These are phyloP conservation scores for Dynastes maya DNA, from an alignment of 2,888 invertebrate species.

Conservation along the genomic window DNA sequence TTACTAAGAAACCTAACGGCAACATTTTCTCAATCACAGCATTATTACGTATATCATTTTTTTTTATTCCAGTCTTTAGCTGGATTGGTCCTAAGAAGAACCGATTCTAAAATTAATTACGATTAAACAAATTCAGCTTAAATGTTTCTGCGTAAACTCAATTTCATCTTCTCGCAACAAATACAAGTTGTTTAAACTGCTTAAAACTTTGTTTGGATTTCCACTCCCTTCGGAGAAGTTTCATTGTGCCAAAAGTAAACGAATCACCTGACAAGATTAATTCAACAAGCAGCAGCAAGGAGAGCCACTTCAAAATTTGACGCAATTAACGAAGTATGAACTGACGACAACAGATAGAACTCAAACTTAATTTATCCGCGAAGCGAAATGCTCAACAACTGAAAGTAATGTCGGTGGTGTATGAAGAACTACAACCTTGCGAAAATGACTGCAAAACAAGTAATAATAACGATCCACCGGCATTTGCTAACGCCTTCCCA, in stretches of 20 bases:
- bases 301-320: neutral
- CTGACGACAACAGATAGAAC: neutral
- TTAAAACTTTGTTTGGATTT: neutral
- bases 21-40: too few species aligned
- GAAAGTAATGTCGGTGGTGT: neutral
- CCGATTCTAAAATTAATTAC: too few species aligned
- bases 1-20: too few species aligned
- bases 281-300: neutral
- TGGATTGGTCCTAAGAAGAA: too few species aligned
- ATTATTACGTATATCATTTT: too few species aligned
- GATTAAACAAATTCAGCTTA: neutral
- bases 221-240: neutral
- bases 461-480: constrained; percentile 16
- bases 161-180: neutral
- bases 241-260: neutral
- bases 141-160: neutral
- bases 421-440: neutral
- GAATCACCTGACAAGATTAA: constrained; percentile 5
- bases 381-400: neutral
- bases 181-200: neutral
- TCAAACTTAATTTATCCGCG: neutral
- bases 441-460: neutral
- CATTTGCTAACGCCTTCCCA: neutral
- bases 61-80: too few species aligned
- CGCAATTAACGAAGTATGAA: neutral